These are phyloP conservation scores for Chironomus tepperi DNA, from an alignment of 1,140 invertebrate species.

Conservation along the genomic window DNA sequence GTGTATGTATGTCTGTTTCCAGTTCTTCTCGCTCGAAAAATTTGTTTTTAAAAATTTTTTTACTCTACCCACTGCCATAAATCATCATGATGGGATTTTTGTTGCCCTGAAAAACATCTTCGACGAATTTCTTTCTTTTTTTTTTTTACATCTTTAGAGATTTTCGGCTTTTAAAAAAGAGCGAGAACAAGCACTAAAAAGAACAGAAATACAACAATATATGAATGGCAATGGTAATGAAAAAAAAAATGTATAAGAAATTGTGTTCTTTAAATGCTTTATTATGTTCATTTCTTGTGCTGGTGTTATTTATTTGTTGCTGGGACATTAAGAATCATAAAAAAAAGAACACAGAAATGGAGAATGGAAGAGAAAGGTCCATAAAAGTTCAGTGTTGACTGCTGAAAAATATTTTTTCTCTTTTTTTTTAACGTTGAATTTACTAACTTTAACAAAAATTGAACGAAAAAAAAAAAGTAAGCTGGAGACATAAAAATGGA, in stretches of 20 bases:
- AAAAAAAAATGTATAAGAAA: not conserved
- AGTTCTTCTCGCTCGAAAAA: not conserved
- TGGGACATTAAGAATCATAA: not conserved
- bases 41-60: too few species aligned
- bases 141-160: not conserved
- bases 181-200: not conserved
- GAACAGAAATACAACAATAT: not conserved
- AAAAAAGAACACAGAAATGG: not conserved
- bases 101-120: conserved; percentile 7
- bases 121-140: not conserved
- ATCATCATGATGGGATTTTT: conserved; percentile 13
- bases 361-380: not conserved
- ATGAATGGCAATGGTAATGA: conserved; percentile 7
- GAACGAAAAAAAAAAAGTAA: too few species aligned
- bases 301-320: not conserved
- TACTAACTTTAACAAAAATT: too few species aligned
- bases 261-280: conserved; percentile 14
- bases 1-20: not conserved
- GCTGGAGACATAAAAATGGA: not conserved
- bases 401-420: not conserved
- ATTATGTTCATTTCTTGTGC: not conserved
- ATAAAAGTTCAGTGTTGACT: conserved; percentile 14
- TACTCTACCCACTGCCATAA: not conserved
- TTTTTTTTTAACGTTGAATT: too few species aligned
- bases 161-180: conserved; percentile 6